Conservation (phyloP, 1,140 invertebrate species). For the Trinorchestia longiramus region DNA sequence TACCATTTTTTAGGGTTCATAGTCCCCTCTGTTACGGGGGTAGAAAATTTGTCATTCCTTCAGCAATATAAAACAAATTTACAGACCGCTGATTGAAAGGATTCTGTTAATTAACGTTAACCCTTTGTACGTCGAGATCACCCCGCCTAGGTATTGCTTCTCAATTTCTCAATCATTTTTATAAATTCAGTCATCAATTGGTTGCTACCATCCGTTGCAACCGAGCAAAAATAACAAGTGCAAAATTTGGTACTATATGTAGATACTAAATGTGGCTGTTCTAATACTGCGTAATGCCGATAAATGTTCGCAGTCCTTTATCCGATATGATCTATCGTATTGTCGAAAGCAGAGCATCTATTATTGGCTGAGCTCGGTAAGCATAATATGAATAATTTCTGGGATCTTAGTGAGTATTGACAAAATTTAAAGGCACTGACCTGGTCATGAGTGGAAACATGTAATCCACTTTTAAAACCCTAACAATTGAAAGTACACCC, state of each 20-base stretch:
- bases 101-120: too few relatives aligned
- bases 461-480: too few relatives aligned
- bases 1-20: too few relatives aligned
- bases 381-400: neutral
- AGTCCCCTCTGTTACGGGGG: too few relatives aligned
- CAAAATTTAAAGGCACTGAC: neutral
- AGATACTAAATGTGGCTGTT: neutral
- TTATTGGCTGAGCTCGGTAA: neutral
- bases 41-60: too few relatives aligned
- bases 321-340: neutral
- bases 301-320: neutral
- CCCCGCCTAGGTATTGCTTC: too few relatives aligned
- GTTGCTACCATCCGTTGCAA: neutral
- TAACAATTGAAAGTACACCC: too few relatives aligned
- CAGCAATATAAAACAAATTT: too few relatives aligned
- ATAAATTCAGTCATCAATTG: neutral
- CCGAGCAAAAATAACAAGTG: neutral
- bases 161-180: too few relatives aligned
- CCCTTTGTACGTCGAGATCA: too few relatives aligned
- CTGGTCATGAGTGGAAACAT: neutral
- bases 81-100: too few relatives aligned
- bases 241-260: neutral
- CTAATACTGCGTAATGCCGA: neutral
- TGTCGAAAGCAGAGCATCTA: neutral
- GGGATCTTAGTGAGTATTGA: neutral